Evolutionary conservation across 1,140 invertebrate genomes (phyloP), one percentile per base, ranked within the genome.

Genomic region (Bombus waltoni): DNA sequence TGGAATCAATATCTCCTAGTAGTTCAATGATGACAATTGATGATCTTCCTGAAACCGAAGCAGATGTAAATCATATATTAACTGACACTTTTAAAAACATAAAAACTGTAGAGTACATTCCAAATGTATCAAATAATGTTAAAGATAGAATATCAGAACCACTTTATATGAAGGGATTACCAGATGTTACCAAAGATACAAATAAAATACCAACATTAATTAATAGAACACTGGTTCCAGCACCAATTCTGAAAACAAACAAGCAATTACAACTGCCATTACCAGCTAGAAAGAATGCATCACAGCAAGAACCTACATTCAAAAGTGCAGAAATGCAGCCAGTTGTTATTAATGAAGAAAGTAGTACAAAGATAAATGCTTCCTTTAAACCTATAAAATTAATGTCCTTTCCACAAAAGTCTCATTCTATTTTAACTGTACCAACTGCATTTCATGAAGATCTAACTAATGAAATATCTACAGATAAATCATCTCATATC

Each of bases 131-230:
- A 66, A 71, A 75, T 0, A 32, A 65, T n/a, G 18, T 18, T 3
- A 68, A 73, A 18, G 65, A 65, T 44, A 78, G 3, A 32, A 44
- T 70, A n/a, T 22, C 38, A 65, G 91, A 93, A 82, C 86, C 73
- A 9, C 77, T 92, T 25, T 93, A 94, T n/a, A 87, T 93, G 82
- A 91, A 92, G 42, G 88, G 86, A 44, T 38, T 93, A 35, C 90
- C 92, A 1, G 88, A 93, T 38, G 72, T 93, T 65, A 89, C 89
- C 11, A 91, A 91, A 73, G 90, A 93, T 47, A 38, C n/a, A 3
- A 93, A 93, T 80, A 94, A 93, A 83, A 91, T 93, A 78, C 92
- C 93, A 22, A 93, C 92, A 3, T 74, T 92, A 3, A 90, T 93
- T 13, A 93, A 93, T 47, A 91, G 86, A 80, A 87, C 89, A 15